Percentiles rank a stretch among this genome's conserved stretches.
Evolutionary conservation across 1,140 invertebrate genomes (phyloP).

Genomic region (Lepidotrigona ventralis): DNA sequence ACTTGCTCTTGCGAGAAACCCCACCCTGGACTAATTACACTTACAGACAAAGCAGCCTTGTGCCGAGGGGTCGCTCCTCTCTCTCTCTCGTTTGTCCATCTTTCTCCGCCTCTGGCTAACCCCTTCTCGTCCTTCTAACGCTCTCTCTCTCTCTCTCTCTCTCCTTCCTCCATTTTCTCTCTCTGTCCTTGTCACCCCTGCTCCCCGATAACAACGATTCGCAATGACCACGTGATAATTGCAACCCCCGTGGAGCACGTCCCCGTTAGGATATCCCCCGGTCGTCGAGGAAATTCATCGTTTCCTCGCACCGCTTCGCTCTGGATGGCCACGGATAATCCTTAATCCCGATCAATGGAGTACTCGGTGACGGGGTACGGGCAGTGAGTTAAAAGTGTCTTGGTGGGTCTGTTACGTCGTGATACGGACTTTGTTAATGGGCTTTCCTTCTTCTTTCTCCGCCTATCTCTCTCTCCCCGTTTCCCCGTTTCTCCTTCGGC

Average conservation of each 20-base stretch:
- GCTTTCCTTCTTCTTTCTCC: slow-evolving; percentile 1
- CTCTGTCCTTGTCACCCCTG: slow-evolving; percentile 32
- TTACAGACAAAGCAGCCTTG: slow-evolving; percentile 67
- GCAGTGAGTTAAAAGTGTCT: slow-evolving; percentile 46
- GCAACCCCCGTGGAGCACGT: slow-evolving; percentile 69
- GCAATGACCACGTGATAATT: slow-evolving; percentile 80
- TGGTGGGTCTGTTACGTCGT: slow-evolving; percentile 46
- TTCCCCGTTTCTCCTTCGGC: too few species aligned
- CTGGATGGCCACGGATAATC: slow-evolving; percentile 52
- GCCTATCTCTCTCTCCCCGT: background rate
- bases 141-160: slow-evolving; percentile 7
- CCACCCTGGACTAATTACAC: slow-evolving; percentile 80
- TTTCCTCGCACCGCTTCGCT: slow-evolving; percentile 52
- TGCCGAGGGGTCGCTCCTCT: slow-evolving; percentile 71
- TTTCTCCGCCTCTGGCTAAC: slow-evolving; percentile 7
- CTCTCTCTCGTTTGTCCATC: slow-evolving; percentile 48
- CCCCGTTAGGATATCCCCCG: slow-evolving; percentile 59
- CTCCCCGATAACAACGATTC: slow-evolving; percentile 75
- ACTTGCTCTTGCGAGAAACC: slow-evolving; percentile 65
- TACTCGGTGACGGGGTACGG: slow-evolving; percentile 41
- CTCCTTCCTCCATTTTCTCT: background rate
- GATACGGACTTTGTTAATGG: slow-evolving; percentile 47
- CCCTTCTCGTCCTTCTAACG: slow-evolving; percentile 23
- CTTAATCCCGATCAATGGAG: slow-evolving; percentile 54
- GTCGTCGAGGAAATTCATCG: slow-evolving; percentile 75